Evolutionary conservation across 2,797 vertebrate species (phyloP).

Genomic region (Pseudochromis fuscus): DNA sequence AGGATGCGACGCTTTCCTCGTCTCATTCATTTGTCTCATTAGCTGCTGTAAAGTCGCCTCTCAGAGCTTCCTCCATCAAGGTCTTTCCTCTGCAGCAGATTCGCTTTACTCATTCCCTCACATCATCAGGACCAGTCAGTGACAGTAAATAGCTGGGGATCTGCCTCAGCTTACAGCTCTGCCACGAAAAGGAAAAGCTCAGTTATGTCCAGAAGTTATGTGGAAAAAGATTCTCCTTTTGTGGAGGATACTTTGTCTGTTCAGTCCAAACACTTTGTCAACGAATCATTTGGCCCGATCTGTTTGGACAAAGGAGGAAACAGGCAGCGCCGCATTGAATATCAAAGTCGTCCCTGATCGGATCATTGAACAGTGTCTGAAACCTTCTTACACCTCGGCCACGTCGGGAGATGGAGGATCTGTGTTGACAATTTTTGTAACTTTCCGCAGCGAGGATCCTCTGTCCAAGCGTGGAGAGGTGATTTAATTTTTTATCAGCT

Average conservation of each 20-base stretch:
- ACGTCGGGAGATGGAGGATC: neutral
- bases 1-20: slow-evolving; percentile 8
- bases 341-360: neutral
- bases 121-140: slow-evolving; percentile 52
- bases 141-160: slow-evolving; percentile 42
- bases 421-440: neutral
- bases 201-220: slow-evolving; percentile 34
- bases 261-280: no score
- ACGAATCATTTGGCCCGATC: no score
- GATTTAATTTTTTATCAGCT: neutral
- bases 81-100: slow-evolving; percentile 41
- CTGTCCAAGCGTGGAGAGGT: neutral
- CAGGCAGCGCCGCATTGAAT: neutral
- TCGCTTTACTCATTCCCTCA: slow-evolving; percentile 37
- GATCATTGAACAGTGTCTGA: neutral
- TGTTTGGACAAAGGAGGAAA: no score
- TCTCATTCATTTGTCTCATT: slow-evolving; percentile 63
- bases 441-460: neutral
- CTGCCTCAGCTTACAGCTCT: slow-evolving; percentile 16
- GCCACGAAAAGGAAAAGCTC: slow-evolving; percentile 10
- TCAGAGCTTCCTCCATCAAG: slow-evolving; percentile 49
- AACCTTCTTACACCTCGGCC: neutral
- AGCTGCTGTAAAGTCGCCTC: slow-evolving; percentile 36
- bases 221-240: slow-evolving; percentile 30
- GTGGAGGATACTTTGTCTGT: neutral